Evolutionary conservation across 1,140 invertebrate species (phyloP), one percentile per base, ranked within the genome.

Genomic region (Bacillus rossius): DNA sequence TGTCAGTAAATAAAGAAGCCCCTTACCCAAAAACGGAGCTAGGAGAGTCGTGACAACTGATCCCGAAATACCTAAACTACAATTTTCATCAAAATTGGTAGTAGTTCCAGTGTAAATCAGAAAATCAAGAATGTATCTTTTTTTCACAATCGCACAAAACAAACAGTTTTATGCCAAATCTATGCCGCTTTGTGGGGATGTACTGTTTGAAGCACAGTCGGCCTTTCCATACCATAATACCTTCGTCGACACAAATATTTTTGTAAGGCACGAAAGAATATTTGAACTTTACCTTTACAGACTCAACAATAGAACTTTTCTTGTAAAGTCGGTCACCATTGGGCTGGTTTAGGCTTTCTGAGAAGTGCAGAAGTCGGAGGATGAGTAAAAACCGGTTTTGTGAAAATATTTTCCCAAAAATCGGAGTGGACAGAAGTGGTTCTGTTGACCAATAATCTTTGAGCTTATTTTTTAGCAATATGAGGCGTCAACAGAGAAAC

Each of bases 181-280:
- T 16, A 8, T 60, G 20, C 19, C 61, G 49, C 34, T 69, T 70
- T 13, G 13, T 53, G 19, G 65, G 66, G 29, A 65, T 64, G 53
- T 66, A 69, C 38, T 68, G 66, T 26, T 52, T 60, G 20, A 66
- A 65, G 13, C n/a, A 23, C 16, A 68, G 17, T 14, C 67, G 34
- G 13, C 67, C 65, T 61, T 64, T 64, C 57, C 66, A 68, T 16
- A 50, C 13, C 2, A 69, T 38, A 2, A 68, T 29, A 8, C 26
- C 52, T 58, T 69, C 67, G 54, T 69, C 67, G 10, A 67, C 54
- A 17, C 59, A 61, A n/a, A 67, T 1, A 45, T 49, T 42, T 34
- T 34, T 34, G 5, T 34, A 34, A 34, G 29, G 29, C 4, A 34
- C 29, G 29, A 34, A 34, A 34, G 4, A n/a, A 34, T 34, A 34